Conservation (phyloP, 35 echinoderm and acorn worm genomes). For the Acanthaster planci region DNA sequence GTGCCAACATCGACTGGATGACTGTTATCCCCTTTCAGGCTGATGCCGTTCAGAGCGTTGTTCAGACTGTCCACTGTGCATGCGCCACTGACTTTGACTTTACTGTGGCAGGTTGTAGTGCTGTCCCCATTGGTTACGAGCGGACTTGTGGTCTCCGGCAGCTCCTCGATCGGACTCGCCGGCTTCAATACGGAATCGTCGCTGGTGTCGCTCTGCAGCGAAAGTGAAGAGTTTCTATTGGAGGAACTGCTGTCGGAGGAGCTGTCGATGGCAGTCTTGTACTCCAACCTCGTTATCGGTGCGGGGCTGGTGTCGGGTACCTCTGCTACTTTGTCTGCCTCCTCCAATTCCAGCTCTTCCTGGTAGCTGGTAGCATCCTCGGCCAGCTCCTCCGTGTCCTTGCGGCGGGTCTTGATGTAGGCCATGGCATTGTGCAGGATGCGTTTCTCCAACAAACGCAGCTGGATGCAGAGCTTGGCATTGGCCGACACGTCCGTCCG, state of each 20-base stretch:
- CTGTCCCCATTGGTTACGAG: no score
- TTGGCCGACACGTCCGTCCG: slow-evolving; percentile 37
- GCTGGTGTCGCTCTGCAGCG: not conserved
- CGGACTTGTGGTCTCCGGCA: no score
- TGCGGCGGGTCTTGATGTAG: slow-evolving; percentile 45
- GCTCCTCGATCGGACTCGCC: not conserved
- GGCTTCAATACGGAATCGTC: not conserved
- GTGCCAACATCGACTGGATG: not conserved
- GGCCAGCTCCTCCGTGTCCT: slow-evolving; percentile 46
- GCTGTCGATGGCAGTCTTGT: not conserved
- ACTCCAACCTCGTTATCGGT: not conserved
- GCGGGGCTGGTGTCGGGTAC: slow-evolving; percentile 25
- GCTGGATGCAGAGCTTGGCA: slow-evolving; percentile 58
- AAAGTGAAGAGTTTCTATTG: not conserved
- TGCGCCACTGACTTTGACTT: not conserved
- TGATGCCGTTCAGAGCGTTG: not conserved
- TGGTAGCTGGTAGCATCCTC: slow-evolving; percentile 59
- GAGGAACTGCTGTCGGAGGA: not conserved
- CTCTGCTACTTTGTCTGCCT: slow-evolving; percentile 30
- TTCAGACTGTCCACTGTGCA: slow-evolving; percentile 5
- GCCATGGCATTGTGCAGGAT: slow-evolving; percentile 72
- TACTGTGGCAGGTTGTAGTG: not conserved
- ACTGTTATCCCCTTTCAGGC: not conserved
- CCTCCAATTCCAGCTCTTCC: slow-evolving; percentile 6
- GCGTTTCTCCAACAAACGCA: slow-evolving; percentile 61